These are phyloP conservation scores for Notarius lentiginosus DNA, from an alignment of 2,113 vertebrate species.

Conservation along the genomic window DNA sequence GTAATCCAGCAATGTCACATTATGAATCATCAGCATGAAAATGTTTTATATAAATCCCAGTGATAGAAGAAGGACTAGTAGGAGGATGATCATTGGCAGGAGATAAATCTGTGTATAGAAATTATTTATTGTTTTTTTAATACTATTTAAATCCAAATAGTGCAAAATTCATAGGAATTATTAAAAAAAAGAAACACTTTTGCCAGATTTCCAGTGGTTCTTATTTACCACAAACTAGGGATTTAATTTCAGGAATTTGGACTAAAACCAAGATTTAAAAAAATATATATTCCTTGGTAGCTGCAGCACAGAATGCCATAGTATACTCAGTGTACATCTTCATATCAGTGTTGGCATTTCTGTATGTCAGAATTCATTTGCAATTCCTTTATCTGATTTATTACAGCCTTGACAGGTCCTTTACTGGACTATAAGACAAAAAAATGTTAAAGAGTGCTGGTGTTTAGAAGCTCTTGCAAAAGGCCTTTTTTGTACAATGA, in stretches of 20 bases:
- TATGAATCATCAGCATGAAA: neutral
- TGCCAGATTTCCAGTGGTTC: neutral
- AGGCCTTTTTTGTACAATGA: neutral
- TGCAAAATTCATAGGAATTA: neutral
- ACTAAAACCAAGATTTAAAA: neutral
- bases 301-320: neutral
- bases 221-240: neutral
- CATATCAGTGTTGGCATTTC: constrained; percentile 11
- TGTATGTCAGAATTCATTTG: constrained; percentile 35
- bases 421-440: neutral
- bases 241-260: neutral
- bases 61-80: neutral
- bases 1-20: neutral
- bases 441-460: neutral
- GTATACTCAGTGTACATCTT: neutral
- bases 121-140: neutral
- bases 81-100: neutral
- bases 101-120: neutral
- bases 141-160: neutral
- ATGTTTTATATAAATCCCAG: neutral
- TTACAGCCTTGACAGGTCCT: constrained; percentile 22
- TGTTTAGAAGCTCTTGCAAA: constrained; percentile 2
- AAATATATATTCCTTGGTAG: neutral
- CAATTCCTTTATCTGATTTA: constrained; percentile 14
- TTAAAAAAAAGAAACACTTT: neutral